Base-by-base conservation (phyloP, 2,888 invertebrate species). In the Chrysopilus asiliformis region DNA sequence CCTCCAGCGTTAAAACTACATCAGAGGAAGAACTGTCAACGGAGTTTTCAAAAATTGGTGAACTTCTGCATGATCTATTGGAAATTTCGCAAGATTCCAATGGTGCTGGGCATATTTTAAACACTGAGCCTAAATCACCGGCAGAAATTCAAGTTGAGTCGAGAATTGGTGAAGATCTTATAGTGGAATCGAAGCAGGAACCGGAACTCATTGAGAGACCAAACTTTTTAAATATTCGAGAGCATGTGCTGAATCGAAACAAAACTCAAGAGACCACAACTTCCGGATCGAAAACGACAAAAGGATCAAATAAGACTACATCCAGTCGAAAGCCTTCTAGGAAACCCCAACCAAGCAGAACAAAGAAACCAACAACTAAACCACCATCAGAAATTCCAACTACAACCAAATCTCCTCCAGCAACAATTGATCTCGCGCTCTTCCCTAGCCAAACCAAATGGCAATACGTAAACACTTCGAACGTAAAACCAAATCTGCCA, bases 401-500 rank as follows among this genome's bases (percentile, higher is more conserved):
- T 5, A 26, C n/a, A 13, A 8, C n/a, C 7, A 22, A 22, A 22
- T 19, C 3, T 19, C 18, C 16, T 7, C 16, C 6, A 13, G 13
- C 22, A 26, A 52, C 49, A 2, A 53, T 57, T 38, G 55, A 62
- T 24, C 60, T 60, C 18, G 58, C 60, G 1, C 50, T 65, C 3
- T 65, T 62, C 39, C 60, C 63, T 8, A 57, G 57, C 8, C 58
- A 60, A 18, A 58, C 60, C 9, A 64, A 70, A 42, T 74, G 74
- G 74, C 72, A 75, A 51, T 64, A 72, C 49, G 66, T 73, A 1
- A 74, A 74, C 38, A 19, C 13, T 8, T 16, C 38, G 7, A n/a
- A n/a, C n/a, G n/a, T n/a, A n/a, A n/a, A n/a, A n/a, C n/a, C n/a
- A n/a, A n/a, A n/a, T n/a, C n/a, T n/a, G n/a, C 46, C 49, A 1